Base-by-base conservation (phyloP, 37 sponge, comb jelly and placozoan species). In the Spongilla lacustris region DNA sequence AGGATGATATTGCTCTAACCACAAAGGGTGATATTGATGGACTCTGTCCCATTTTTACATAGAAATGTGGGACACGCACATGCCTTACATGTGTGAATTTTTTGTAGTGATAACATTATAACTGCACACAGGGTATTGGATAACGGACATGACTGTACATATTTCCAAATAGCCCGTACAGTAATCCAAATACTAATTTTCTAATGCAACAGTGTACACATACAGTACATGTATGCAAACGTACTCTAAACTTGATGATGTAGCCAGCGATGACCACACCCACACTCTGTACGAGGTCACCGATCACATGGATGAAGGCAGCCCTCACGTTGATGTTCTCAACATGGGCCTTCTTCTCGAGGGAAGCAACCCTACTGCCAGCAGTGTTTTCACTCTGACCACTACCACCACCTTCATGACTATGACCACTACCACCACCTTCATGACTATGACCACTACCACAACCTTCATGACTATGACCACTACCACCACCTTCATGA, bases 191-290 rank as follows among this genome's bases (percentile, higher is more conserved):
- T n/a, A n/a, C n/a, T n/a, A n/a, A n/a, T n/a, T n/a, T n/a, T n/a
- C n/a, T n/a, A n/a, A n/a, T 41, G 41, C 41, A 68, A 36, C 29
- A 30, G 28, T 37, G 28, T 28, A 76, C 6, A 26, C 19, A 37
- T 21, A 12, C 30, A 81, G 25, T 33, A 77, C 36, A 36, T 4
- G 27, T 12, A 35, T 35, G 36, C 5, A 77, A 46, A 77, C 84
- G 50, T 36, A 98, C 99, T 88, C 87, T 89, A 76, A 94, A 95
- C 81, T 92, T 84, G 36, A 98, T 96, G 81, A 98, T 92, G 68
- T 89, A 95, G 8, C 95, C 97, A 24, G 99, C 97, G 31, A 96
- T 95, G 28, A 98, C 85, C 73, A 98, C 94, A 34, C 99, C 99
- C 36, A 98, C 87, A 68, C 97, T 98, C 80, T 96, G 96, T 28